phyloP scores from a whole-genome alignment of 2,113 vertebrate genomes.

The Dunckerocampus dactyliophorus region DNA sequence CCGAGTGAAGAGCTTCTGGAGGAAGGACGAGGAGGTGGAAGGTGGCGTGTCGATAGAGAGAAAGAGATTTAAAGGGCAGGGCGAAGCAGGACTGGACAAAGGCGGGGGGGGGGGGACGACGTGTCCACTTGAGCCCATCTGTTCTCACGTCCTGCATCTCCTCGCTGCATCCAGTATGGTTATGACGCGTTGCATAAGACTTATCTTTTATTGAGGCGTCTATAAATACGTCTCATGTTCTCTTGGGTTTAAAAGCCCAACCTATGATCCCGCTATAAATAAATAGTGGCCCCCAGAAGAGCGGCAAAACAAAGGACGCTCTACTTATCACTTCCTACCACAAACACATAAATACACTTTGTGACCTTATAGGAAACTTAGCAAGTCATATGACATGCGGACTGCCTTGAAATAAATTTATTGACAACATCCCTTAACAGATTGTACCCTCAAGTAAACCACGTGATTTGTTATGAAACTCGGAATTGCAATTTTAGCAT shows the following conservation, averaged over 20 bases:
- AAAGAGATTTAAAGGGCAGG: constrained; percentile 33
- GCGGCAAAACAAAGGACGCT: no score
- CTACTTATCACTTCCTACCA: no score
- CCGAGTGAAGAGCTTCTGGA: constrained; percentile 23
- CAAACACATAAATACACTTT: no score
- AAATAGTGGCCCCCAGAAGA: constrained; percentile 4
- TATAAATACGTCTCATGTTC: constrained; percentile 54
- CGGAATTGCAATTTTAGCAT: no score
- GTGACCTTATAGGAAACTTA: no score
- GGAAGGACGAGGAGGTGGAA: constrained; percentile 17
- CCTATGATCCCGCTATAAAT: constrained; percentile 37
- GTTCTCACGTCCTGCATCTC: constrained; percentile 20
- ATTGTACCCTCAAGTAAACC: no score
- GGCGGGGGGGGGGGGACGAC: constrained; percentile 25
- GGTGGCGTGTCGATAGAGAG: not conserved
- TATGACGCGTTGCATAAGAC: constrained; percentile 58
- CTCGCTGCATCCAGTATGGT: constrained; percentile 35
- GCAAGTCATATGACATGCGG: no score
- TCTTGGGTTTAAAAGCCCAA: constrained; percentile 39
- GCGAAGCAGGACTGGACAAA: not conserved
- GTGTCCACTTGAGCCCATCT: constrained; percentile 2
- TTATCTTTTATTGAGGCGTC: constrained; percentile 61
- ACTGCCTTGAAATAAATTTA: no score
- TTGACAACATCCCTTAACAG: no score
- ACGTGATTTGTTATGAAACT: no score